A percentile compares a stretch with the other conserved stretches of the same genome.
These are phyloP conservation scores for Villa cingulata DNA, from an alignment of 2,888 invertebrate genomes.

Conservation along the genomic window DNA sequence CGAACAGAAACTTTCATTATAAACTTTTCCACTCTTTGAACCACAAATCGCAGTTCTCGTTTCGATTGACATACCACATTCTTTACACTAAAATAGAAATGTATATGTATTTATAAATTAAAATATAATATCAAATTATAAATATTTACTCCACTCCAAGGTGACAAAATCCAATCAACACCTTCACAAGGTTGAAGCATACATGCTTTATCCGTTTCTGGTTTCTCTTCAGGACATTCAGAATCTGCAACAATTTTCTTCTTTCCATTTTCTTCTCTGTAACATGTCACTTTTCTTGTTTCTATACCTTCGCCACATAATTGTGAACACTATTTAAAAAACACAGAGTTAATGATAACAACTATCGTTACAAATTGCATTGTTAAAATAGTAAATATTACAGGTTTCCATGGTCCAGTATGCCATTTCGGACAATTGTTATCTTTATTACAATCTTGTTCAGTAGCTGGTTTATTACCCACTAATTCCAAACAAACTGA, in stretches of 20 bases:
- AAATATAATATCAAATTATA: background rate
- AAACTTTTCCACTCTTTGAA: slow-evolving; percentile 52
- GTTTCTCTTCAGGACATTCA: slow-evolving; percentile 54
- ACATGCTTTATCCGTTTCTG: slow-evolving; percentile 56
- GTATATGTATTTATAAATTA: background rate
- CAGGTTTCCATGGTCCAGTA: slow-evolving; percentile 79
- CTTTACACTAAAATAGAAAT: slow-evolving; percentile 52
- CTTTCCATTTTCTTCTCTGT: slow-evolving; percentile 46
- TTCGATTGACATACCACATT: slow-evolving; percentile 61
- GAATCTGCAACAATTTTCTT: slow-evolving; percentile 53
- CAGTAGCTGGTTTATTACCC: slow-evolving; percentile 54
- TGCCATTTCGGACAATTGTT: slow-evolving; percentile 77
- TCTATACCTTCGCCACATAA: slow-evolving; percentile 84
- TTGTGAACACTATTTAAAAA: slow-evolving; percentile 78
- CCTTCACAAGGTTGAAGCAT: slow-evolving; percentile 74
- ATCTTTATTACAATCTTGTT: slow-evolving; percentile 61
- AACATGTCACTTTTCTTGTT: slow-evolving; percentile 67
- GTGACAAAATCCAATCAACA: slow-evolving; percentile 76
- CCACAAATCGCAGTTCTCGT: slow-evolving; percentile 62
- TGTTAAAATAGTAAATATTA: slow-evolving; percentile 30
- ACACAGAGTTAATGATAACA: too few species aligned
- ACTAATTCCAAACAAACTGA: slow-evolving; percentile 52
- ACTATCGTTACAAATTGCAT: slow-evolving; percentile 1
- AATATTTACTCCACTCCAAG: slow-evolving; percentile 71
- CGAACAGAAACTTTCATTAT: slow-evolving; percentile 55